Percentiles rank a stretch among this genome's conserved stretches.
phyloP scores from a whole-genome alignment of 2,797 vertebrate genomes.

The Monodelphis domestica region DNA sequence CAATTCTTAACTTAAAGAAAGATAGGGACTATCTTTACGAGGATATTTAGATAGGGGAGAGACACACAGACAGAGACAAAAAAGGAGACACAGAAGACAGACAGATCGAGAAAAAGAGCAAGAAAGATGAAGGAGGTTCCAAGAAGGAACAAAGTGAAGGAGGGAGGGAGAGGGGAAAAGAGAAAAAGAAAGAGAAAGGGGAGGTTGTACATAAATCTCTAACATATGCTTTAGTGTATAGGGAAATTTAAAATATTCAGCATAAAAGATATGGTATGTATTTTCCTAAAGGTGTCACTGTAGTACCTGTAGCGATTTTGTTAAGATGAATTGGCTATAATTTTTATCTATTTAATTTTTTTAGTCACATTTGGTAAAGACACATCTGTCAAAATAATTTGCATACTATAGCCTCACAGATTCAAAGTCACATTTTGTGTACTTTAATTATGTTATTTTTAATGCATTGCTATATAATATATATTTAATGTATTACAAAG shows the following conservation, averaged over 20 bases:
- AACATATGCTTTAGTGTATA: constrained; percentile 57
- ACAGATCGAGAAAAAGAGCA: background rate
- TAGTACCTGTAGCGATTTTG: constrained; percentile 82
- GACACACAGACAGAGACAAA: background rate
- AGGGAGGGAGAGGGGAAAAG: background rate
- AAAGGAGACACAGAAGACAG: background rate
- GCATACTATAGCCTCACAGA: constrained; percentile 46
- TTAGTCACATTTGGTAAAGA: constrained; percentile 70
- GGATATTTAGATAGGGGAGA: background rate
- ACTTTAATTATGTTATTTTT: constrained; percentile 78
- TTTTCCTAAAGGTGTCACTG: constrained; percentile 87
- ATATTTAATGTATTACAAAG: constrained; percentile 71
- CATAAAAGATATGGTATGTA: constrained; percentile 72
- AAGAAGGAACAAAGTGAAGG: too few relatives aligned
- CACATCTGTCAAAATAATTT: constrained; percentile 80
- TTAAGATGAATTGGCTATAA: constrained; percentile 56
- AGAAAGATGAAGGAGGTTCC: too few relatives aligned
- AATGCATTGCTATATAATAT: constrained; percentile 72
- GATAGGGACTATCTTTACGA: constrained; percentile 49
- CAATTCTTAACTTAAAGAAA: constrained; percentile 63
- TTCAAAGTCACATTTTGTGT: constrained; percentile 76
- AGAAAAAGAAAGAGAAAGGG: constrained; percentile 2
- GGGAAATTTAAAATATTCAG: constrained; percentile 74
- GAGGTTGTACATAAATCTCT: constrained; percentile 33
- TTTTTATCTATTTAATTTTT: constrained; percentile 76